Conservation (phyloP, 2,888 invertebrate species). For the Eumerus sabulonum region DNA sequence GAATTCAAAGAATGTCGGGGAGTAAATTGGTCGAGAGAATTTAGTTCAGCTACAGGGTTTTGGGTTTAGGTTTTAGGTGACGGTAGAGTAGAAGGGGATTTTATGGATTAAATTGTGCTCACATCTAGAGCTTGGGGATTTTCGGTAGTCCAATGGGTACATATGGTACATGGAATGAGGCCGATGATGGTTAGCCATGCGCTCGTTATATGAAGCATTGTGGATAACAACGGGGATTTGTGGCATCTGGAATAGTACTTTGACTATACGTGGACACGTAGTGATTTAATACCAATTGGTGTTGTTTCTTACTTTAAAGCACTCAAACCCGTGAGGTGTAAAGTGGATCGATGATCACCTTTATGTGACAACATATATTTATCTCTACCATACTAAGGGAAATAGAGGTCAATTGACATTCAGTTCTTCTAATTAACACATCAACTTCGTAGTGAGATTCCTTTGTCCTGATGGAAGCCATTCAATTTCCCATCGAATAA, state of each 20-base stretch:
- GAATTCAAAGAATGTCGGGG: neutral
- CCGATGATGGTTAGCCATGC: neutral
- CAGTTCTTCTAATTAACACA: too few species aligned
- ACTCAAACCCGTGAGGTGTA: too few species aligned
- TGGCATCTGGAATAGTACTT: slow-evolving; percentile 20
- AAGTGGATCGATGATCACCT: too few species aligned
- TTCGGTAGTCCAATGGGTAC: slow-evolving; percentile 35
- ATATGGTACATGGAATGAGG: slow-evolving; percentile 1
- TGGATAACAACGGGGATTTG: slow-evolving; percentile 45
- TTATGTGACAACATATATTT: too few species aligned
- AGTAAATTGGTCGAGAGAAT: slow-evolving; percentile 20
- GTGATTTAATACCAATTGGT: too few species aligned
- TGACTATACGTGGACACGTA: too few species aligned
- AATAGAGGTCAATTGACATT: too few species aligned
- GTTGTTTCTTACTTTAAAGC: too few species aligned
- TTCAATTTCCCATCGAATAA: too few species aligned
- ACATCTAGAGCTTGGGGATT: slow-evolving; percentile 49
- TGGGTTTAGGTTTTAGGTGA: slow-evolving; percentile 1
- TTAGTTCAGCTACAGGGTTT: slow-evolving; percentile 18
- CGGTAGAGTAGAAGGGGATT: slow-evolving; percentile 13
- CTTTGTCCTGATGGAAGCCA: too few species aligned
- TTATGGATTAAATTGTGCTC: slow-evolving; percentile 49
- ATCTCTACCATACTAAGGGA: too few species aligned
- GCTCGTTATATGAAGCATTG: slow-evolving; percentile 36
- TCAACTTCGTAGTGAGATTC: too few species aligned